Evolutionary conservation across 2,888 invertebrate genomes (phyloP), one percentile per base, ranked within the genome.

Genomic region (Mimachlamys varia): DNA sequence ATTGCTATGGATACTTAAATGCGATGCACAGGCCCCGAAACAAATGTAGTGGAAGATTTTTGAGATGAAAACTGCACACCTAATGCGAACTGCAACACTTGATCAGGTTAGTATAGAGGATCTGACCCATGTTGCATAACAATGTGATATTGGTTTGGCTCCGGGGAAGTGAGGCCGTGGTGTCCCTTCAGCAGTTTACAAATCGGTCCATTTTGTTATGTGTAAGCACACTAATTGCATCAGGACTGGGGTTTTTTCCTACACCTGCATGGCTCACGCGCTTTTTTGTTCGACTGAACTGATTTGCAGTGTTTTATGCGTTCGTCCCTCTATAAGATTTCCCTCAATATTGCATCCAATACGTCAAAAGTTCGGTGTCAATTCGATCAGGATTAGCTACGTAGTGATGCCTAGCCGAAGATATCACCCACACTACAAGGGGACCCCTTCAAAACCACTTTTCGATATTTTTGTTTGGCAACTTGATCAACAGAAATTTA

Each of bases 71-170:
- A 76, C 76, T 76, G 76, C 76, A 76, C 76, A 27, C 76, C 33
- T 33, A 76, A 76, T 76, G 76, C 27, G 76, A 27, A 76, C 76
- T 76, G 76, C 76, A 76, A 76, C 76, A 76, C 76, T 76, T 76
- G 76, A 76, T 76, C 33, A 33, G 76, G 27, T 76, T 76, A 76
- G 76, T 76, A 76, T 76, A 76, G 76, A 76, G 76, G 7, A 2
- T 76, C 76, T 27, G 76, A 76, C 76, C 76, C 76, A 76, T 76
- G 76, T 76, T 76, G 76, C 76, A 76, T 76, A 76, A 76, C 76
- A 76, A 76, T 76, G 76, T 76, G 76, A 76, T 76, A 76, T 27
- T 76, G 76, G 33, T 33, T 33, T 76, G 76, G 76, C 76, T 76
- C 27, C 33, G 12, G 76, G 76, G 76, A 76, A 76, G 76, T 10